Percentiles rank a stretch among this genome's conserved stretches.
Conservation (phyloP, 2,888 invertebrate species). For the Poecilobothrus nobilitatus region DNA sequence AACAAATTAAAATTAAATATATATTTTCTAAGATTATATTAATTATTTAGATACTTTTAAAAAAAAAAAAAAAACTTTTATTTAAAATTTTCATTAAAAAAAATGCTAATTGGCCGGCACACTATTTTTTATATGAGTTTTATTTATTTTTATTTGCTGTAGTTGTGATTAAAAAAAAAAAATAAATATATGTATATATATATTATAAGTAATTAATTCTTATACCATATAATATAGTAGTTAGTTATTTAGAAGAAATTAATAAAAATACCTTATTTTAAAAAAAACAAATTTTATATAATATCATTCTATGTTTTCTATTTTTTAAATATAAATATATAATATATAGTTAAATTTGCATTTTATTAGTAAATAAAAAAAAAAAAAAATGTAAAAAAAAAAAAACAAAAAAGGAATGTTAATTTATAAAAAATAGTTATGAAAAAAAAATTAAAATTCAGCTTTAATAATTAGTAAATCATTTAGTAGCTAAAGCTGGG, state of each 20-base stretch:
- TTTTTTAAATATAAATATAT: too few species aligned
- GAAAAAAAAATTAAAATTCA: too few species aligned
- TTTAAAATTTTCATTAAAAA: neutral
- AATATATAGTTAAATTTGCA: too few species aligned
- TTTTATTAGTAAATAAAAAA: too few species aligned
- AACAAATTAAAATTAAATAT: neutral
- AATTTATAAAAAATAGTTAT: too few species aligned
- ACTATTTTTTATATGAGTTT: neutral
- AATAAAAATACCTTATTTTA: neutral
- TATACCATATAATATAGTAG: neutral
- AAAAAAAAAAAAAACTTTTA: neutral
- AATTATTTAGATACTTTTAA: too few species aligned
- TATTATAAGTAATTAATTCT: neutral
- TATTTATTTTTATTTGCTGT: neutral
- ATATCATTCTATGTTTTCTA: too few species aligned
- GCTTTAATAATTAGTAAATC: too few species aligned
- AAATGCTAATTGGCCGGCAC: conserved; percentile 9
- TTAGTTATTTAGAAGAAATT: neutral
- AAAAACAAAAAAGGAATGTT: too few species aligned
- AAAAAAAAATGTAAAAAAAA: too few species aligned
- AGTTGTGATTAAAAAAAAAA: neutral
- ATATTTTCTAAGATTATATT: neutral
- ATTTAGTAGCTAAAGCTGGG: too few species aligned
- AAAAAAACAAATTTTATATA: neutral
- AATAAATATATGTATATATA: neutral